phyloP scores from a whole-genome alignment of 2,113 vertebrate species.

The Strix uralensis region DNA sequence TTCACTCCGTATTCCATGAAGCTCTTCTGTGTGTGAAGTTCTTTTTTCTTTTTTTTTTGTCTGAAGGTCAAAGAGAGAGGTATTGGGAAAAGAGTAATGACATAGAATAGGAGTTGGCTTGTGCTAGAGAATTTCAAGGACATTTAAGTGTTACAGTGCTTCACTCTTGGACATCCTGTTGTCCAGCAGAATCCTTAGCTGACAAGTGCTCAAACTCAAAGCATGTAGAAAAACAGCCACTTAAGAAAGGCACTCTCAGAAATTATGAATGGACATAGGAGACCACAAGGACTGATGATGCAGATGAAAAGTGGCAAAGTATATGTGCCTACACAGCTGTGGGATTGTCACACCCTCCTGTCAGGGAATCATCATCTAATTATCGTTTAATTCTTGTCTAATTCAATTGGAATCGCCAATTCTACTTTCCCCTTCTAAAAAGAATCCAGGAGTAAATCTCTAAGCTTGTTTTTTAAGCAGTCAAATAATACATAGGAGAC shows the following conservation, averaged over 20 bases:
- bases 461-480: not conserved
- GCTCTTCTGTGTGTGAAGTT: not conserved
- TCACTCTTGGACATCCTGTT: not conserved
- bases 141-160: not conserved
- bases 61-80: not conserved
- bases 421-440: not conserved
- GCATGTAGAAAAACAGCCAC: not conserved
- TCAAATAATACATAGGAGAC: not conserved
- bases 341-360: rapidly evolving
- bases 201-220: not conserved
- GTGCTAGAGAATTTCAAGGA: not conserved
- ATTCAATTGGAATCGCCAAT: not conserved
- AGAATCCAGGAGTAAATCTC: not conserved
- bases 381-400: not conserved
- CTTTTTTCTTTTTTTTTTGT: not conserved
- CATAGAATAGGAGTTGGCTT: not conserved
- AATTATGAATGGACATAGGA: not conserved
- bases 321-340: not conserved
- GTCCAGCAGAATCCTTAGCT: not conserved
- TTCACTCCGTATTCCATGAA: not conserved
- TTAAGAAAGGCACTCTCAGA: not conserved
- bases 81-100: not conserved
- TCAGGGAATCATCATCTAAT: not conserved
- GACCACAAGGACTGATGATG: not conserved
- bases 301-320: not conserved